Conservation (phyloP, 2,113 vertebrate genomes). For the Oenanthe oenanthe region DNA sequence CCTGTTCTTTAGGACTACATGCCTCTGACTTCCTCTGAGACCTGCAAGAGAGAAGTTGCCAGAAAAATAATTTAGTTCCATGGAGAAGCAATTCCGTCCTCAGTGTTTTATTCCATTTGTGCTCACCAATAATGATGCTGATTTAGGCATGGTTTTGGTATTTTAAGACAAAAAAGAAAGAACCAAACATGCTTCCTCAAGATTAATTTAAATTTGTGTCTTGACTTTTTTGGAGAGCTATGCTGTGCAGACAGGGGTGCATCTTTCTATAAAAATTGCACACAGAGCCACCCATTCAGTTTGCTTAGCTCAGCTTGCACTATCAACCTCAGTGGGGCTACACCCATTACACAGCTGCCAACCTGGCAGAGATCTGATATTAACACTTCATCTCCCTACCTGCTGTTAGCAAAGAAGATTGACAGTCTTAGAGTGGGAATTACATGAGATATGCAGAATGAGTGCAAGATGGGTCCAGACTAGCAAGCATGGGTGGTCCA, state of each 20-base stretch:
- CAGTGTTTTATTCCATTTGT: not conserved
- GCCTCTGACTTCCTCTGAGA: not conserved
- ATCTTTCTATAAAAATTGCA: not conserved
- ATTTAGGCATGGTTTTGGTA: not conserved
- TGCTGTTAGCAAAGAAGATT: not conserved
- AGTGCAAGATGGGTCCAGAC: not conserved
- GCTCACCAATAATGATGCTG: not conserved
- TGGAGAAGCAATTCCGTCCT: not conserved
- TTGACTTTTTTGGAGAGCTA: not conserved
- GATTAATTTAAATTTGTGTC: not conserved
- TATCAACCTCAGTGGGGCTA: not conserved
- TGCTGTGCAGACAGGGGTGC: not conserved
- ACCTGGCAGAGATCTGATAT: not conserved
- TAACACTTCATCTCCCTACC: not conserved
- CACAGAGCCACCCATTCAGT: not conserved
- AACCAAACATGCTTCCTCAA: not conserved
- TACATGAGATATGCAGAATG: not conserved
- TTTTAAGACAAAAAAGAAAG: not conserved
- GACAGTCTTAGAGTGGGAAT: not conserved
- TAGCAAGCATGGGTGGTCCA: not conserved
- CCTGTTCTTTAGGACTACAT: not conserved
- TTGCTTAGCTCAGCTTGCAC: not conserved
- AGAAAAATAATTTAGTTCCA: not conserved
- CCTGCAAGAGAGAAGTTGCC: not conserved
- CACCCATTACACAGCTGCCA: not conserved